Base-by-base conservation (phyloP, 2,113 vertebrate species). In the Bos indicus region DNA sequence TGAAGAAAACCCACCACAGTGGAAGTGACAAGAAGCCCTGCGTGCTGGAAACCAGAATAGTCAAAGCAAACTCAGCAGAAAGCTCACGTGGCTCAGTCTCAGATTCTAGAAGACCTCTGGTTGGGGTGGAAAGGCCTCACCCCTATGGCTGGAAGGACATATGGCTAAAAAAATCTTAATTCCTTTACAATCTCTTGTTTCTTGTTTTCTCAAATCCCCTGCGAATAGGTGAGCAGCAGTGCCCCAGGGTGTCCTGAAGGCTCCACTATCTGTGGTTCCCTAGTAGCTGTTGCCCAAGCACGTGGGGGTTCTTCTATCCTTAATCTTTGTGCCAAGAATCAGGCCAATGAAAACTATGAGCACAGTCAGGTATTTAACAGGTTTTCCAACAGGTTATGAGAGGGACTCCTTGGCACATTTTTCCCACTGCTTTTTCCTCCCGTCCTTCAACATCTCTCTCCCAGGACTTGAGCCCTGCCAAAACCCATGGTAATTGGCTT, bases 281-380 rank as follows among this genome's bases (percentile, higher is more conserved):
- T 71, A 23, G 10, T 71, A 40, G n/a, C n/a, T 71, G 0, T 40
- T 71, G 67, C 19, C 19, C n/a, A 40, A 71, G 67, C 0, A 0
- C n/a, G 5, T 71, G 19, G n/a, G 19, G 10, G 9, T 23, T 23
- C 67, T 71, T 71, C 19, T 71, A 36, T 40, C n/a, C 21, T 40
- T 40, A 40, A 40, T 40, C 67, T 71, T 40, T 71, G 67, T 71
- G 67, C 2, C 19, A 40, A 40, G 19, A 40, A 71, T 40, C 19
- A 71, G n/a, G n/a, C 5, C 67, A 19, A n/a, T n/a, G 62, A n/a
- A 67, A 67, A 67, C 15, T 67, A 64, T 0, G 2, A 67, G 33
- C 33, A 67, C 62, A 67, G 33, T 67, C 33, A 67, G 16, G 62
- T 67, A n/a, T n/a, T n/a, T 67, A 67, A 33, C 7, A 67, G 7